Percentiles rank a stretch among this genome's conserved stretches.
Evolutionary conservation across 2,888 invertebrate genomes (phyloP).

Genomic region (Adelphocoris suturalis): DNA sequence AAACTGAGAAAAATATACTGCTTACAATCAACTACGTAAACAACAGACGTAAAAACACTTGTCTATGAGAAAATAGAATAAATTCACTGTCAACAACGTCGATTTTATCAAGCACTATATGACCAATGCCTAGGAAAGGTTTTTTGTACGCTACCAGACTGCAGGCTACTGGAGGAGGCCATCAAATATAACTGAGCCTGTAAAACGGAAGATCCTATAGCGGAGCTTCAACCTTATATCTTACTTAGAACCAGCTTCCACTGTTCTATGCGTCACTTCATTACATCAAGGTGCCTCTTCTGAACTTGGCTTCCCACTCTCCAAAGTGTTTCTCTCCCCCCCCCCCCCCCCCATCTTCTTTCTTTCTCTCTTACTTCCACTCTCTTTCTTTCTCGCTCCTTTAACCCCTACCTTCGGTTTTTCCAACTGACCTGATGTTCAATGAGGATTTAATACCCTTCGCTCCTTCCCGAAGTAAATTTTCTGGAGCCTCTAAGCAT

Average conservation of each 20-base stretch:
- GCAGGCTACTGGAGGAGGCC: not conserved
- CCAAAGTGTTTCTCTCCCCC: not conserved
- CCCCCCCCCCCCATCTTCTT: not conserved
- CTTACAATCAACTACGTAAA: too few species aligned
- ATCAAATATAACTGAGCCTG: slow-evolving; percentile 54
- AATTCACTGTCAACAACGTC: too few species aligned
- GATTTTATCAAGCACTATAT: too few species aligned
- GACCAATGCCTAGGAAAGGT: too few species aligned
- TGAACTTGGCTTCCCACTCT: not conserved
- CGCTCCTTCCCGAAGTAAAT: slow-evolving; percentile 54
- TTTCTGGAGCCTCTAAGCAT: not conserved
- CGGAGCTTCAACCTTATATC: slow-evolving; percentile 44
- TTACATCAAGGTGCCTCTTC: slow-evolving; percentile 52
- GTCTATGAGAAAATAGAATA: too few species aligned
- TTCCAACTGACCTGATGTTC: slow-evolving; percentile 35
- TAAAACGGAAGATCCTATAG: slow-evolving; percentile 55
- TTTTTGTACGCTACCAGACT: too few species aligned
- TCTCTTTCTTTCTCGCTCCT: not conserved
- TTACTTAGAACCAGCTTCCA: slow-evolving; percentile 41
- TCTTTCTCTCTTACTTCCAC: not conserved
- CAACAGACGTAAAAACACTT: too few species aligned
- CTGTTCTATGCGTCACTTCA: slow-evolving; percentile 51
- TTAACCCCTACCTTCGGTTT: not conserved
- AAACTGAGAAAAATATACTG: too few species aligned
- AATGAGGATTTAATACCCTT: slow-evolving; percentile 61